These are phyloP conservation scores for Rhorus exstirpatorius DNA, from an alignment of 2,888 invertebrate genomes.

Conservation along the genomic window DNA sequence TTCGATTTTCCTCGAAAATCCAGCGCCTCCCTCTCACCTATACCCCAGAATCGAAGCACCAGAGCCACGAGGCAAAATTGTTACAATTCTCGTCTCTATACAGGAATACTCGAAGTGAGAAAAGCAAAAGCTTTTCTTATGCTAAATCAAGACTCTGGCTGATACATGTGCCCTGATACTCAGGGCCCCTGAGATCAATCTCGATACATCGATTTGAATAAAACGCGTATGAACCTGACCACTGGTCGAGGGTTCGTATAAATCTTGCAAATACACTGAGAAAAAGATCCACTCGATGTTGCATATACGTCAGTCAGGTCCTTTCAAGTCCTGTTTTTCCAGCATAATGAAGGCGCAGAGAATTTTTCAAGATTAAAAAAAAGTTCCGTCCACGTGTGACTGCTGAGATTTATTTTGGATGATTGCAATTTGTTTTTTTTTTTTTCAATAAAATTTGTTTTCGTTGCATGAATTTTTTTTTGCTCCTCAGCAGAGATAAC, in stretches of 20 bases:
- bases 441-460: no score
- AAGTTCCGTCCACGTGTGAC: no score
- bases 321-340: no score
- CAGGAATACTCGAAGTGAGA: conserved; percentile 5
- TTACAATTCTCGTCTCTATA: conserved; percentile 70
- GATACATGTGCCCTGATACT: conserved; percentile 51
- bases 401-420: no score
- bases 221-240: conserved; percentile 46
- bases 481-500: no score
- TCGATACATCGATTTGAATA: conserved; percentile 70
- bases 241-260: conserved; percentile 61
- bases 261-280: conserved; percentile 35
- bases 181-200: no score
- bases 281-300: neutral
- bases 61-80: conserved; percentile 75
- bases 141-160: conserved; percentile 76
- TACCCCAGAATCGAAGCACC: conserved; percentile 3
- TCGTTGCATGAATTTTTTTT: neutral
- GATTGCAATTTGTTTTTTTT: no score
- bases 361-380: no score
- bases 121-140: conserved; percentile 81
- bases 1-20: conserved; percentile 49
- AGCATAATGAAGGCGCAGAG: no score
- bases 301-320: no score
- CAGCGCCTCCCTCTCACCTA: neutral